Evolutionary conservation across 2,888 invertebrate genomes (phyloP), one percentile per base, ranked within the genome.

Genomic region (Keiferia lycopersicella): DNA sequence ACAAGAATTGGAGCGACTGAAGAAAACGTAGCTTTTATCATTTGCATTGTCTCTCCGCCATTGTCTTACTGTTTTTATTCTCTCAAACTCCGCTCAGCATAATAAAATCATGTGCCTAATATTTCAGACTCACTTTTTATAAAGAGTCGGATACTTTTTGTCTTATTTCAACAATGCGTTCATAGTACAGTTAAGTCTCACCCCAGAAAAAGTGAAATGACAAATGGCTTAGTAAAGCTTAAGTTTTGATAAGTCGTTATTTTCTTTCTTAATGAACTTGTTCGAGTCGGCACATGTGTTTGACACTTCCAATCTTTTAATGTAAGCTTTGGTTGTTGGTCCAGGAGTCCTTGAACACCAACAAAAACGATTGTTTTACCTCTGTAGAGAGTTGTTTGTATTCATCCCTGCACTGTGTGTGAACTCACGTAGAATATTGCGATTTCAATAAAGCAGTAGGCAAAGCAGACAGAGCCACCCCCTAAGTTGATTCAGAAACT

Each of bases 211-310:
- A 41, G 18, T 41, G 20, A 58, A 38, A 41, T 45, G 34, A 60
- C 20, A 41, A 59, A 59, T 59, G 41, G 39, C 8, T 50, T 34
- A 12, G 50, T 50, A 7, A 12, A 45, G 45, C 56, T 57, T 56
- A 61, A 38, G 58, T 50, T 48, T 62, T 64, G 64, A 64, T 64
- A 53, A 39, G 58, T 51, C 50, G 7, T 61, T 61, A 64, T 16
- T 61, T 61, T 30, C 56, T 50, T 61, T 45, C 12, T n/a, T 61
- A 61, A 61, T 64, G 57, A 65, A 65, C 64, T 64, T 61, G 22
- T 30, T 16, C 22, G 20, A 14, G 22, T 53, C 7, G 26, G n/a
- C 64, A 58, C 62, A 58, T 62, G 62, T 61, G 64, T 61, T 61
- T 61, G 57, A 62, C 64, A 57, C 48, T 64, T 38, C 22, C n/a